These are phyloP conservation scores for Calypte anna DNA, from an alignment of 2,113 vertebrate genomes.

Conservation along the genomic window DNA sequence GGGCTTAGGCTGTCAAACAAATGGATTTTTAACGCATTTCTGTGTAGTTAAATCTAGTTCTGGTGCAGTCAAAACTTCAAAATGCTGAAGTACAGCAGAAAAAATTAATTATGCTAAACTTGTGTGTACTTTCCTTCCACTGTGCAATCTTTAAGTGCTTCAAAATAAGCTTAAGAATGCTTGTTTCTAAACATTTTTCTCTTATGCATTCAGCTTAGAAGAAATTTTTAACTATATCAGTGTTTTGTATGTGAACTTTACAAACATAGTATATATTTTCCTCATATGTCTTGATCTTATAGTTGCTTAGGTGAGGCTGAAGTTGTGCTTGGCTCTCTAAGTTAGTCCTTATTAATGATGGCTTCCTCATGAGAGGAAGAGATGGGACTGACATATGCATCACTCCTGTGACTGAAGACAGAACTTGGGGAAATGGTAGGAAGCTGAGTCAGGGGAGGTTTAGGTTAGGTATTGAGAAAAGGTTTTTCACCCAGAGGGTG, in stretches of 20 bases:
- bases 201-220: not conserved
- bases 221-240: not conserved
- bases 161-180: not conserved
- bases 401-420: too few relatives aligned
- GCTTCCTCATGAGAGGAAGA: too few relatives aligned
- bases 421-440: too few relatives aligned
- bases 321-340: not conserved
- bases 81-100: not conserved
- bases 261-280: not conserved
- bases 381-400: too few relatives aligned
- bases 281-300: not conserved
- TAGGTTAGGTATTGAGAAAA: too few relatives aligned
- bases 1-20: constrained; percentile 32
- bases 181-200: not conserved
- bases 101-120: not conserved
- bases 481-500: too few relatives aligned
- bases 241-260: not conserved
- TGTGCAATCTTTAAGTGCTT: not conserved
- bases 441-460: too few relatives aligned
- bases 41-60: not conserved
- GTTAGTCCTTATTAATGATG: not conserved
- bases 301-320: not conserved
- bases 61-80: not conserved
- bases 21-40: not conserved
- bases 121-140: not conserved